These are phyloP conservation scores for Porites divaricata DNA, from an alignment of 92 coral and sea anemone genomes.

Conservation along the genomic window DNA sequence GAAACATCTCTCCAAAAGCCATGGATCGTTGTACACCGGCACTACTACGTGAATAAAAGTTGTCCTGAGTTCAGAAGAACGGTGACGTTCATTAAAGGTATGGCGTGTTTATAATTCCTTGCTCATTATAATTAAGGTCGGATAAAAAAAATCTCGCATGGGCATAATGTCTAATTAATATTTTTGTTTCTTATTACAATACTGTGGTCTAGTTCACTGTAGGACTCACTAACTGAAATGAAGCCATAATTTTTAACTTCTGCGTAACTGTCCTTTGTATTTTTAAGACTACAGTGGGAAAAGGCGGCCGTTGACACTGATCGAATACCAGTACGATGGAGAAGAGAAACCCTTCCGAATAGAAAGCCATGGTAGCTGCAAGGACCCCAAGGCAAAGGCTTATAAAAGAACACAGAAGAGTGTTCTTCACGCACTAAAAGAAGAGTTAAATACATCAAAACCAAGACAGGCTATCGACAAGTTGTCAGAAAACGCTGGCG, in stretches of 20 bases:
- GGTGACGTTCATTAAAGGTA: slow-evolving; percentile 43
- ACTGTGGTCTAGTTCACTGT: neutral
- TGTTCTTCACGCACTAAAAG: slow-evolving; percentile 33
- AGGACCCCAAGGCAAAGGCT: slow-evolving; percentile 15
- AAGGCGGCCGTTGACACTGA: slow-evolving; percentile 7
- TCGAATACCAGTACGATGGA: slow-evolving; percentile 37
- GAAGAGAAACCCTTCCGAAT: slow-evolving; percentile 37
- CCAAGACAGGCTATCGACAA: slow-evolving; percentile 52
- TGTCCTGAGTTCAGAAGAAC: slow-evolving; percentile 42
- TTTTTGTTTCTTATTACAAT: neutral
- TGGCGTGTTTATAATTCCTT: neutral
- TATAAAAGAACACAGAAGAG: slow-evolving; percentile 54
- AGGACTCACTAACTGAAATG: neutral
- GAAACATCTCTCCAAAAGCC: slow-evolving; percentile 24
- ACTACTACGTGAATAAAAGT: slow-evolving; percentile 40
- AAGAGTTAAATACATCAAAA: slow-evolving; percentile 25
- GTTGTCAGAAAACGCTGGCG: slow-evolving; percentile 31
- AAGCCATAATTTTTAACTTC: neutral
- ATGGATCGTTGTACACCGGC: slow-evolving; percentile 31
- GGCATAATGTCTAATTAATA: neutral
- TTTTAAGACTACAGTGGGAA: neutral
- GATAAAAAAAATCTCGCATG: neutral
- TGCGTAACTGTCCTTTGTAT: too few species aligned
- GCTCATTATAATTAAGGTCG: neutral
- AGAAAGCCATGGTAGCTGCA: slow-evolving; percentile 50